These are phyloP conservation scores for Hyperoodon ampullatus DNA, from an alignment of 2,113 vertebrate species.

Conservation along the genomic window DNA sequence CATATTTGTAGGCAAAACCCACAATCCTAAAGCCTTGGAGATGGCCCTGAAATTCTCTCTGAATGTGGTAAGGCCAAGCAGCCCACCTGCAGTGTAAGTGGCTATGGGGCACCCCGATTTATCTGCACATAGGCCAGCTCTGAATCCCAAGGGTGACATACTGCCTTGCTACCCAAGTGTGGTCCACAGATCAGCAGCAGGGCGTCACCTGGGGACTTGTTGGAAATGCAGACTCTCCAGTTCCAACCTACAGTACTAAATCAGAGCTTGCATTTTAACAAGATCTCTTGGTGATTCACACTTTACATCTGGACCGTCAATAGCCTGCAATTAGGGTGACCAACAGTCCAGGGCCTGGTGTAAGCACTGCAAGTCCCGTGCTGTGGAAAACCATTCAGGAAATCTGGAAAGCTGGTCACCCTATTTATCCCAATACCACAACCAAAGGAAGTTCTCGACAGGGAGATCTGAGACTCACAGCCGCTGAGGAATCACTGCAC, in stretches of 20 bases:
- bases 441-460: not conserved
- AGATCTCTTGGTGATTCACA: not conserved
- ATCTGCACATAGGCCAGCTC: not conserved
- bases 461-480: not conserved
- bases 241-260: not conserved
- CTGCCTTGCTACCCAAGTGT: not conserved
- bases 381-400: not conserved
- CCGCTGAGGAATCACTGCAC: not conserved
- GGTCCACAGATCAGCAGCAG: not conserved
- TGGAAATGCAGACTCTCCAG: not conserved
- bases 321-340: not conserved
- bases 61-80: not conserved
- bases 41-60: not conserved
- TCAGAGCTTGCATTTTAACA: not conserved
- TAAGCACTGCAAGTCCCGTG: rapidly evolving
- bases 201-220: rapidly evolving
- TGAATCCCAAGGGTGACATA: not conserved
- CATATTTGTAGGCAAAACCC: not conserved
- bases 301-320: not conserved
- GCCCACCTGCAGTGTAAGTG: not conserved
- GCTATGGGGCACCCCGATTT: too few species aligned
- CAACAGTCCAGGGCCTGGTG: rapidly evolving
- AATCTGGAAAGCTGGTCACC: not conserved
- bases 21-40: not conserved
- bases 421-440: not conserved